phyloP scores from a whole-genome alignment of 2,888 invertebrate species.

The Phasia obesa region DNA sequence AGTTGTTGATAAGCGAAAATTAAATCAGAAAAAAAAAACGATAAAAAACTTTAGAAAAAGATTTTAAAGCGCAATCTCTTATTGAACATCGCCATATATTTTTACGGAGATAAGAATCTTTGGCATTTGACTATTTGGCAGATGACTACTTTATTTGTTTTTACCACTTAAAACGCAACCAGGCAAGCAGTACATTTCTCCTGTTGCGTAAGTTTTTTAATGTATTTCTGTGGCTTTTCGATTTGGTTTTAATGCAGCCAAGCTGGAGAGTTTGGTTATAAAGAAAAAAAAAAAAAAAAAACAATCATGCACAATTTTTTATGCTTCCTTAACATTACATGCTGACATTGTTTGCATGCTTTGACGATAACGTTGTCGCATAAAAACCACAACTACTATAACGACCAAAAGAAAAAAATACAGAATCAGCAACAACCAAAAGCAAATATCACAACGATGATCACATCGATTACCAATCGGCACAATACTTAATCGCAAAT shows the following conservation, averaged over 20 bases:
- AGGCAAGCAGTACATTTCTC: conserved; percentile 15
- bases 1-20: conserved; percentile 40
- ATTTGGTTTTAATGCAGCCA: conserved; percentile 26
- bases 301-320: conserved; percentile 37
- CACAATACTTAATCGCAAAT: conserved; percentile 73
- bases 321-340: conserved; percentile 55
- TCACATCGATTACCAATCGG: conserved; percentile 71
- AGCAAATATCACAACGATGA: conserved; percentile 68
- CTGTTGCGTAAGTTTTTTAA: conserved; percentile 57
- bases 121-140: conserved; percentile 71
- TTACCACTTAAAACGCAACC: conserved; percentile 64
- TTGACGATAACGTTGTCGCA: conserved; percentile 65
- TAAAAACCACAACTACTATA: conserved; percentile 32
- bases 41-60: conserved; percentile 13
- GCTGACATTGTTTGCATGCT: conserved; percentile 70
- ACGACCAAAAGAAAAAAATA: conserved; percentile 1
- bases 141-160: conserved; percentile 71
- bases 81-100: conserved; percentile 67
- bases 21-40: conserved; percentile 11
- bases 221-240: neutral
- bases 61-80: conserved; percentile 69
- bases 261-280: neutral
- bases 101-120: conserved; percentile 62
- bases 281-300: neutral
- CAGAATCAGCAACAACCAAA: conserved; percentile 10